A percentile compares a stretch with the other conserved stretches of the same genome.
These are phyloP conservation scores for Distichodus sexfasciatus DNA, from an alignment of 2,797 vertebrate species.

Conservation along the genomic window DNA sequence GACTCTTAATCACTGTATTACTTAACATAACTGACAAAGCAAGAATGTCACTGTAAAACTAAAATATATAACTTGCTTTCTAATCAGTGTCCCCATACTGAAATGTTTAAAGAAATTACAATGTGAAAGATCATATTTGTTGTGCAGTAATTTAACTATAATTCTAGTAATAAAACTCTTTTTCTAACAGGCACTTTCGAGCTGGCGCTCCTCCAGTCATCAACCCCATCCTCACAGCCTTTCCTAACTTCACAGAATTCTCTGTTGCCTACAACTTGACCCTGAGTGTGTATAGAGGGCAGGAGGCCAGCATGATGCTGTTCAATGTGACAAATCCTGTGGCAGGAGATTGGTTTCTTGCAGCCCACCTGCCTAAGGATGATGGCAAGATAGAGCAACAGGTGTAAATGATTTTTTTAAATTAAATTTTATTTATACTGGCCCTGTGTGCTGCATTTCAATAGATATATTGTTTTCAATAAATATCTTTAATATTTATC, in stretches of 20 bases:
- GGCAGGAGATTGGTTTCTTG: conserved; percentile 88
- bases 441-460: too few relatives aligned
- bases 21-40: too few relatives aligned
- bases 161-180: neutral
- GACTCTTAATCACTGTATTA: too few relatives aligned
- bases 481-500: too few relatives aligned
- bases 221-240: conserved; percentile 77
- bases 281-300: conserved; percentile 59
- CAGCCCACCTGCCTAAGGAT: conserved; percentile 86
- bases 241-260: conserved; percentile 75
- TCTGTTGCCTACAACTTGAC: conserved; percentile 72
- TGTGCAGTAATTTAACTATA: neutral
- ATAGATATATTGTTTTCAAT: too few relatives aligned
- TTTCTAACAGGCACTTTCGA: conserved; percentile 77
- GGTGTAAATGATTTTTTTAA: conserved; percentile 45
- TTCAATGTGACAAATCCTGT: conserved; percentile 83
- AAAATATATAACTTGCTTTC: too few relatives aligned
- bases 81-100: too few relatives aligned
- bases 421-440: too few relatives aligned
- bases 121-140: too few relatives aligned
- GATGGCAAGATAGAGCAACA: conserved; percentile 90
- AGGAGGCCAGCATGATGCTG: conserved; percentile 72
- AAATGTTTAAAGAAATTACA: too few relatives aligned
- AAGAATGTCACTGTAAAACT: too few relatives aligned
- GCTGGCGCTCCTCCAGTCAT: conserved; percentile 89